Evolutionary conservation across 2,113 vertebrate genomes (phyloP).

Genomic region (Raja brachyura): DNA sequence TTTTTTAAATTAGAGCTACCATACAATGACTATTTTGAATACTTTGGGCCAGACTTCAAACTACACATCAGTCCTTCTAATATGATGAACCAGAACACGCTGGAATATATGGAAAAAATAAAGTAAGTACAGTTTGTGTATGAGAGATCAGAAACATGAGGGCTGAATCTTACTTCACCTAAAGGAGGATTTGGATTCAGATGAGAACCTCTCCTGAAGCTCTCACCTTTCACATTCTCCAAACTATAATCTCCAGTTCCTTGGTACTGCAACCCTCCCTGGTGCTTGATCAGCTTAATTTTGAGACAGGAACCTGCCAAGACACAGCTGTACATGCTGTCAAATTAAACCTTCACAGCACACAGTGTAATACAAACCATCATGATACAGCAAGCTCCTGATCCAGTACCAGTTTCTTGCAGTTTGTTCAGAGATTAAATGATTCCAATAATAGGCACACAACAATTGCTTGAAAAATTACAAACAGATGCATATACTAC

Average conservation of each 20-base stretch:
- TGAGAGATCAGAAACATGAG: neutral
- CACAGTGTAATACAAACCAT: too few relatives aligned
- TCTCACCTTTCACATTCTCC: too few relatives aligned
- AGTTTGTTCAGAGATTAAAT: too few relatives aligned
- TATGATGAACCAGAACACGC: conserved; percentile 77
- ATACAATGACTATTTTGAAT: conserved; percentile 76
- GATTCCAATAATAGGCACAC: neutral
- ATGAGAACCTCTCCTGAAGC: neutral
- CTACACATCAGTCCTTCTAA: conserved; percentile 76
- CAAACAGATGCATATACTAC: too few relatives aligned
- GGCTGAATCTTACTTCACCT: too few relatives aligned
- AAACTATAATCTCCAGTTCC: too few relatives aligned
- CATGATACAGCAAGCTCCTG: neutral
- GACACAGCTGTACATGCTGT: too few relatives aligned
- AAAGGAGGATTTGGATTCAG: too few relatives aligned
- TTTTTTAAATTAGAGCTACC: conserved; percentile 45
- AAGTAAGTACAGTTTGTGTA: conserved; percentile 59
- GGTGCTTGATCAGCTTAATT: too few relatives aligned
- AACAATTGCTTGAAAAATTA: neutral
- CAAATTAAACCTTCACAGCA: too few relatives aligned
- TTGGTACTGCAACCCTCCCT: too few relatives aligned
- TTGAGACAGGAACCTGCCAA: too few relatives aligned
- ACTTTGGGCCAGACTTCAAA: conserved; percentile 77
- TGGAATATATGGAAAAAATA: conserved; percentile 76
- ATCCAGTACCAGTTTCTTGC: neutral